phyloP scores from a whole-genome alignment of 2,113 vertebrate genomes.

The Morone chrysops region DNA sequence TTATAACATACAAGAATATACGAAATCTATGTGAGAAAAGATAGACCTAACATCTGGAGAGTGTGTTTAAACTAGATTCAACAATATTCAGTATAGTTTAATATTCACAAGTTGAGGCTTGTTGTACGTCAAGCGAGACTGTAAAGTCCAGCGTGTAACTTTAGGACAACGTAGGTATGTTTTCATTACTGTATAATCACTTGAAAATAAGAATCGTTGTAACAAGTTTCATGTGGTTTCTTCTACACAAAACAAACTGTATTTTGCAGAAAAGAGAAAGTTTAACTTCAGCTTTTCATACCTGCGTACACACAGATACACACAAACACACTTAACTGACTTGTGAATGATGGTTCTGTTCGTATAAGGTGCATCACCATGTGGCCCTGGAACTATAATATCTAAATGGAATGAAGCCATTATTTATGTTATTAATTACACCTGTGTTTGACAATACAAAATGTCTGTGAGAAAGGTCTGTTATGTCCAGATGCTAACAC shows the following conservation, averaged over 20 bases:
- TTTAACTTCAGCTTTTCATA: not conserved
- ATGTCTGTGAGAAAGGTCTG: not conserved
- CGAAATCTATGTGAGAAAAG: not conserved
- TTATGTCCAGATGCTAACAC: constrained; percentile 1
- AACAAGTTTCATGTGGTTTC: too few relatives aligned
- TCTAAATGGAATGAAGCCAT: constrained; percentile 11
- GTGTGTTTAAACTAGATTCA: not conserved
- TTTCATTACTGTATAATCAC: too few relatives aligned
- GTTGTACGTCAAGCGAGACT: too few relatives aligned
- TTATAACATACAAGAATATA: too few relatives aligned
- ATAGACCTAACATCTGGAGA: not conserved
- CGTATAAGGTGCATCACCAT: not conserved
- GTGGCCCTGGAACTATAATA: not conserved
- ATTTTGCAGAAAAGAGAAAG: not conserved
- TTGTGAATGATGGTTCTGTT: not conserved
- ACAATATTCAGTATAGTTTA: not conserved
- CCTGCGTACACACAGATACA: not conserved
- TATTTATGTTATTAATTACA: constrained; percentile 42
- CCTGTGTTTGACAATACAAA: constrained; percentile 50
- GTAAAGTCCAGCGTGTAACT: too few relatives aligned
- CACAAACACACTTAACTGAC: not conserved
- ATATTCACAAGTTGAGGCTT: too few relatives aligned
- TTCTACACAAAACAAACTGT: not conserved
- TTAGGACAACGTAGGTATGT: too few relatives aligned
- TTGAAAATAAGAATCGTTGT: too few relatives aligned